Evolutionary conservation across 2,888 invertebrate genomes (phyloP).

Genomic region (Aphrophora alni): DNA sequence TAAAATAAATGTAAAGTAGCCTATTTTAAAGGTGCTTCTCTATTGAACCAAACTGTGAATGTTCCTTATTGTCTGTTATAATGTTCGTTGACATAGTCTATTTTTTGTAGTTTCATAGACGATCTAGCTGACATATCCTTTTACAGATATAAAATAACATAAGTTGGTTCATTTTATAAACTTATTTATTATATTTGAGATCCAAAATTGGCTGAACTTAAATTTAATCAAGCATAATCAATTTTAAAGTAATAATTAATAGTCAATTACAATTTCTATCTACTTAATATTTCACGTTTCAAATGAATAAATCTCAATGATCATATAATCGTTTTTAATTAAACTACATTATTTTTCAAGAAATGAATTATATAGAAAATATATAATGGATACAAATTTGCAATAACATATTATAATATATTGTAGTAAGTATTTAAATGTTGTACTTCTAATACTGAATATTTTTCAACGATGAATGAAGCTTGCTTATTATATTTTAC

Average conservation of each 20-base stretch:
- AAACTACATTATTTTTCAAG: not conserved
- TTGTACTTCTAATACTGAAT: not conserved
- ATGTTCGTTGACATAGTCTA: slow-evolving; percentile 42
- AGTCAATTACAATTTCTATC: slow-evolving; percentile 38
- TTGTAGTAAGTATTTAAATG: not conserved
- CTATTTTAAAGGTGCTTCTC: not conserved
- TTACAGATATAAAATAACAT: slow-evolving; percentile 4
- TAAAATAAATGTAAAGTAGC: not conserved
- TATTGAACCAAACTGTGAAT: slow-evolving; percentile 11
- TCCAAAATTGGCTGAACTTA: not conserved
- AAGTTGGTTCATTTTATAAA: not conserved
- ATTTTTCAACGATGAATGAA: not conserved
- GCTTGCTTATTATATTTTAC: not conserved
- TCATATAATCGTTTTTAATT: not conserved
- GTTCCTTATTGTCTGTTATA: slow-evolving; percentile 43
- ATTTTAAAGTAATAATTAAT: slow-evolving; percentile 38
- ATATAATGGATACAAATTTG: not conserved
- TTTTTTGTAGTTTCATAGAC: slow-evolving; percentile 44
- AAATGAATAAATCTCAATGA: not conserved
- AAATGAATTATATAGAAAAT: not conserved
- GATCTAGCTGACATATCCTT: slow-evolving; percentile 43
- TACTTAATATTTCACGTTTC: slow-evolving; percentile 26
- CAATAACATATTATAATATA: not conserved
- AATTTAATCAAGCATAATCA: slow-evolving; percentile 22
- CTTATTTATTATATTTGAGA: not conserved